These are phyloP conservation scores for Asarcornis scutulata DNA, from an alignment of 2,113 vertebrate species.

Conservation along the genomic window DNA sequence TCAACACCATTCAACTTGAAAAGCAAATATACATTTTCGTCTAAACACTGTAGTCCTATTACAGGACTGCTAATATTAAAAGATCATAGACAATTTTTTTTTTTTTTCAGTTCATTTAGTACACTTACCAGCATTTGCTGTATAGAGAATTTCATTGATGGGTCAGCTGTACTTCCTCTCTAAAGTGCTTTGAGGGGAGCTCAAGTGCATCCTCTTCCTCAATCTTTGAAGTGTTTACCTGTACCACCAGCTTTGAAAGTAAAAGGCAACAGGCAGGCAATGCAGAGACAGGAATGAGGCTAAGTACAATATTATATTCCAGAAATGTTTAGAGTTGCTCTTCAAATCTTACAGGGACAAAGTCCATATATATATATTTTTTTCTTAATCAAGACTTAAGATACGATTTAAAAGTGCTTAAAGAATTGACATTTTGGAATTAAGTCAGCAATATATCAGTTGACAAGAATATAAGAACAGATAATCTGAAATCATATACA, in stretches of 20 bases:
- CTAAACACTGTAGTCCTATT: not conserved
- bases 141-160: constrained; percentile 62
- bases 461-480: constrained; percentile 9
- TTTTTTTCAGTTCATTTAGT: not conserved
- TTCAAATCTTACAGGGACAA: not conserved
- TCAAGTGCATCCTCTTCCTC: constrained; percentile 68
- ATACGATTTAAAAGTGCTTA: not conserved
- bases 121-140: constrained; percentile 68
- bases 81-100: not conserved
- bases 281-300: constrained; percentile 51
- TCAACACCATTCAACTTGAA: not conserved
- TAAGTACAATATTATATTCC: not conserved
- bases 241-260: constrained; percentile 63
- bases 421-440: not conserved
- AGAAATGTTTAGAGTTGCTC: not conserved
- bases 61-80: constrained; percentile 16
- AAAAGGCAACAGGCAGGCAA: constrained; percentile 69
- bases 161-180: constrained; percentile 63
- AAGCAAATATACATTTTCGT: constrained; percentile 20
- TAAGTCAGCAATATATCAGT: not conserved
- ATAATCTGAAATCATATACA: not conserved
- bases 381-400: not conserved
- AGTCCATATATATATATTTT: not conserved
- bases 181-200: constrained; percentile 66
- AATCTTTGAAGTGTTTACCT: constrained; percentile 68